Evolutionary conservation across 2,888 invertebrate genomes (phyloP), one percentile per base, ranked within the genome.

Genomic region (Dasypolia templi): DNA sequence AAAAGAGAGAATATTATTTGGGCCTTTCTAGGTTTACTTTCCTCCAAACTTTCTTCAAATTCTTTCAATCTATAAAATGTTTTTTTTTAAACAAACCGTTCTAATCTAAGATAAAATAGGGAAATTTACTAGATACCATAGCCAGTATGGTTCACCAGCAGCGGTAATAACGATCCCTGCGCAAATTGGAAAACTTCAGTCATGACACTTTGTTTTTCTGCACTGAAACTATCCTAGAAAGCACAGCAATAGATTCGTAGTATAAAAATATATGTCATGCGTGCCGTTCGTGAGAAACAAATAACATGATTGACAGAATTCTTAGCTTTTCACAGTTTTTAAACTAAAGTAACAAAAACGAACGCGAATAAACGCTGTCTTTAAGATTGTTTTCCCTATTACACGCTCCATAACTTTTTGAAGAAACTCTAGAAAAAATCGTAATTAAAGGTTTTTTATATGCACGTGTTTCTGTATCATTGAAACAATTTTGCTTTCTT

Each of bases 271-370:
- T 55, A 9, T 29, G 39, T 63, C 76, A 68, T 49, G 75, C 14
- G n/a, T 12, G 12, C 17, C 9, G 42, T 49, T 68, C 66, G 53
- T 67, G 71, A 39, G 17, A 67, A 63, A 67, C 29, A 55, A n/a
- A 64, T 35, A 49, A 77, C 55, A 59, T 59, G 75, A 78, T 75
- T 75, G 75, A 75, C 63, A 59, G 53, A 64, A 59, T 81, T 75
- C 53, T 58, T 81, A 26, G 46, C n/a, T 63, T 63, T 81, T 78
- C 64, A 64, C 63, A 62, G 29, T 39, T 11, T 42, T 62, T 49
- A 9, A 66, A 56, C n/a, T 32, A 14, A 58, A 58, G 51, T 67
- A 53, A 55, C n/a, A 35, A n/a, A 44, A 39, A 49, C 7, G 19
- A 32, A 12, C 39, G n/a, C 0, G 29, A 22, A 3, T 51, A 42